Conservation (phyloP, 2,888 invertebrate species). For the Acanthopleura granulata region DNA sequence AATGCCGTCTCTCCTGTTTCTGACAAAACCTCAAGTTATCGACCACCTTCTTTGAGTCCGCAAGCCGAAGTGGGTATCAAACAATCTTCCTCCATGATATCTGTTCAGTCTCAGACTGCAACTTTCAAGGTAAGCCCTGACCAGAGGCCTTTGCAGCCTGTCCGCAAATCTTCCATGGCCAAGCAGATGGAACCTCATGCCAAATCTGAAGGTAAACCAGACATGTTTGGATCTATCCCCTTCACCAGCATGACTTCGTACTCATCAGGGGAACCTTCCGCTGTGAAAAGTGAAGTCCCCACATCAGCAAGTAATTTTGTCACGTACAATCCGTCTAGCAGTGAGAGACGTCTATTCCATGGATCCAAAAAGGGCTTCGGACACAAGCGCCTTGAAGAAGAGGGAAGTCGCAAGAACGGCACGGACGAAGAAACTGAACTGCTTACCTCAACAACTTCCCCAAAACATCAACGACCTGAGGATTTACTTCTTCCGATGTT, state of each 20-base stretch:
- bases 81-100: background rate
- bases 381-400: background rate
- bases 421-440: slow-evolving; percentile 17
- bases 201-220: slow-evolving; percentile 26
- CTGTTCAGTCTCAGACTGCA: background rate
- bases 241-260: slow-evolving; percentile 36
- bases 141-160: background rate
- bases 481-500: slow-evolving; percentile 10
- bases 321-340: background rate
- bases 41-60: slow-evolving; percentile 4
- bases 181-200: background rate
- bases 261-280: background rate
- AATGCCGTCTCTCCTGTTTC: slow-evolving; percentile 24
- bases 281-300: background rate
- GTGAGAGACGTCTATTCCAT: background rate
- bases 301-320: background rate
- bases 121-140: background rate
- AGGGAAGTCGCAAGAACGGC: background rate
- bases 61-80: slow-evolving; percentile 10
- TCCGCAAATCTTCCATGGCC: background rate
- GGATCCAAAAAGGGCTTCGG: slow-evolving; percentile 9
- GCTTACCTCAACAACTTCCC: slow-evolving; percentile 15
- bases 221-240: slow-evolving; percentile 57
- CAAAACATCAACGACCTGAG: slow-evolving; percentile 19
- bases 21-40: background rate